A percentile compares a stretch with the other conserved stretches of the same genome.
These are phyloP conservation scores for human DNA, from an alignment of 2,113 vertebrate species.

Conservation along the genomic window DNA sequence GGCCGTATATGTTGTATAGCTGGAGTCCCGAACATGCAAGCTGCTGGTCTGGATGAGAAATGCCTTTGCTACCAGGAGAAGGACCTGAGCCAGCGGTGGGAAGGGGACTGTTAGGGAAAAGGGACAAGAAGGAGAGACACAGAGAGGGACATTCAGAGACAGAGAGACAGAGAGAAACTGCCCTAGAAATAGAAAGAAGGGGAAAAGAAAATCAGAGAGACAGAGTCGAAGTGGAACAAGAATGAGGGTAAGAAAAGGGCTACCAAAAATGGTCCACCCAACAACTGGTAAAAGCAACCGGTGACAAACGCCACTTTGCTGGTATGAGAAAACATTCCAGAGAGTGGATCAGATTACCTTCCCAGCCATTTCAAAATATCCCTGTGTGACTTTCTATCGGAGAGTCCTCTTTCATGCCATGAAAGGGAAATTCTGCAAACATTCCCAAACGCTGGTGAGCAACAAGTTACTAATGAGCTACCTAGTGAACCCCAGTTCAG, in stretches of 20 bases:
- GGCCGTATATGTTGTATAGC: conserved; percentile 62
- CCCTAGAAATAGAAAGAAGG: background rate
- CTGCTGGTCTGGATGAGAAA: background rate
- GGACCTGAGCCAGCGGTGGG: accelerated
- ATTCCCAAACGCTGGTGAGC: background rate
- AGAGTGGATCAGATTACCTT: background rate
- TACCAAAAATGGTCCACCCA: background rate
- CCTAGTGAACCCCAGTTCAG: background rate
- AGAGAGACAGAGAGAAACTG: background rate
- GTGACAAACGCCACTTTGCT: background rate
- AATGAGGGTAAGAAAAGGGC: background rate
- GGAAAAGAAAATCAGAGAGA: background rate
- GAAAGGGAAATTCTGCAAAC: background rate
- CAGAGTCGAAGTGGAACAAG: accelerated
- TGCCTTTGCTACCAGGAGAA: background rate
- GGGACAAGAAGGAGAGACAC: too few species aligned
- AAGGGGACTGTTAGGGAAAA: background rate
- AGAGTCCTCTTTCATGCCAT: background rate
- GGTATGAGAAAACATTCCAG: background rate
- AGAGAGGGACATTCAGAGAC: background rate
- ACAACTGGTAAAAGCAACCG: background rate
- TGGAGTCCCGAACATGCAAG: background rate
- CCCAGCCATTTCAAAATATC: background rate
- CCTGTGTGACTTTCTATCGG: background rate
- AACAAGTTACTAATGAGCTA: background rate